These are phyloP conservation scores for Tubulanus polymorphus DNA, from an alignment of 2,888 invertebrate species.

Conservation along the genomic window DNA sequence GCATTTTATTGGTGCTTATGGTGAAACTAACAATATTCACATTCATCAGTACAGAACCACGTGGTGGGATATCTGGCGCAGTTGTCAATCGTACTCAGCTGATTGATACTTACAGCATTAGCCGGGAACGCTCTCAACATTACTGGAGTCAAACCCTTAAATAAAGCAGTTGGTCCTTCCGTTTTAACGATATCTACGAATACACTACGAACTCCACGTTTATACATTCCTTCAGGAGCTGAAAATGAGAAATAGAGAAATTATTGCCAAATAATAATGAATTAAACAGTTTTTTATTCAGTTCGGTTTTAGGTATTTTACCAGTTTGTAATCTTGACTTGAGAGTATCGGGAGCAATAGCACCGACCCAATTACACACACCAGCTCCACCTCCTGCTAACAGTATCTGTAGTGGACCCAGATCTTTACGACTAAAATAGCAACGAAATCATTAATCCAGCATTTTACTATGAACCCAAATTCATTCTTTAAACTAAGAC, in stretches of 20 bases:
- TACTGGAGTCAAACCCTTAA: constrained; percentile 93
- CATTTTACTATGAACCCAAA: too few species aligned
- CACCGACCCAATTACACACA: constrained; percentile 92
- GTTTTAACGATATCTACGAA: constrained; percentile 77
- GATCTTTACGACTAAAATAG: constrained; percentile 59
- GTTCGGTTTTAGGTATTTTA: constrained; percentile 41
- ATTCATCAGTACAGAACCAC: too few species aligned
- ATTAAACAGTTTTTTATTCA: neutral
- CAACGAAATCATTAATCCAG: too few species aligned
- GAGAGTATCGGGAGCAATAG: constrained; percentile 97
- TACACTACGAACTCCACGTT: constrained; percentile 85
- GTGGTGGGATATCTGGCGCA: too few species aligned
- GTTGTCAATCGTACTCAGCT: too few species aligned
- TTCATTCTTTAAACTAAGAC: too few species aligned
- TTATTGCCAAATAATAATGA: neutral
- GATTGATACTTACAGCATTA: constrained; percentile 75
- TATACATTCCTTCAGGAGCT: constrained; percentile 93
- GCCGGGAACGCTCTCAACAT: constrained; percentile 98
- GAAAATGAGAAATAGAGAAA: constrained; percentile 12
- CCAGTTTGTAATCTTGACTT: constrained; percentile 95
- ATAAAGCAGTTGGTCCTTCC: constrained; percentile 86
- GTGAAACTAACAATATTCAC: too few species aligned
- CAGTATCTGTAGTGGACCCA: constrained; percentile 73
- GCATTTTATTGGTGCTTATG: too few species aligned
- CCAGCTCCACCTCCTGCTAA: constrained; percentile 96